These are phyloP conservation scores for Pristis pectinata DNA, from an alignment of 2,797 vertebrate species.

Conservation along the genomic window DNA sequence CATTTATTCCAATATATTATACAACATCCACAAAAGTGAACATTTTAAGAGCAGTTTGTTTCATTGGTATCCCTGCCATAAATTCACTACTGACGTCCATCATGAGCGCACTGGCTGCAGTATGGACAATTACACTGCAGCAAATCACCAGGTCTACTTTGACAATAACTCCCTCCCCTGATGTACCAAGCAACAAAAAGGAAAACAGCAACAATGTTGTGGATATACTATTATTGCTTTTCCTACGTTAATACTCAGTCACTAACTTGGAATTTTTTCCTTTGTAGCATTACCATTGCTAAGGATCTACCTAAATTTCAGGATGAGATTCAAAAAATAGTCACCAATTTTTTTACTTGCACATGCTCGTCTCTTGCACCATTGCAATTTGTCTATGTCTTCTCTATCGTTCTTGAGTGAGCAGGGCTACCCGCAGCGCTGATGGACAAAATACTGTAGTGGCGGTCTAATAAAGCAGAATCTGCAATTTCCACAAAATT, in stretches of 20 bases:
- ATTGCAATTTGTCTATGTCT: too few species aligned
- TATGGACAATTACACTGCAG: background rate
- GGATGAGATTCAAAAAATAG: too few species aligned
- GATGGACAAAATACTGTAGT: too few species aligned
- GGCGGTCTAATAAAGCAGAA: too few species aligned
- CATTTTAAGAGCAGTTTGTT: background rate
- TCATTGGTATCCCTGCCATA: background rate
- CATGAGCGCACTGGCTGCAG: background rate
- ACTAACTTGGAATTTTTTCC: background rate
- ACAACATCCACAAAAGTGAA: background rate
- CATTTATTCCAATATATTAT: background rate
- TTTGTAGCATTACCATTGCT: background rate
- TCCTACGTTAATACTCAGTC: background rate
- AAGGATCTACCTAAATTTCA: too few species aligned
- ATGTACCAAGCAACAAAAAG: background rate
- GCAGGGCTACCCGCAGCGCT: too few species aligned
- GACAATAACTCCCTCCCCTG: background rate
- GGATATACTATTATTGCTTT: background rate
- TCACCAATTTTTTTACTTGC: too few species aligned
- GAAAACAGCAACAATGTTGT: background rate
- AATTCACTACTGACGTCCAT: background rate
- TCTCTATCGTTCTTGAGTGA: too few species aligned
- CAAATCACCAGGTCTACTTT: background rate
- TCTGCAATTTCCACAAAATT: too few species aligned
- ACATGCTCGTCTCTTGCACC: too few species aligned